phyloP scores from a whole-genome alignment of 2,888 invertebrate species.

The Drosophila prolongata region DNA sequence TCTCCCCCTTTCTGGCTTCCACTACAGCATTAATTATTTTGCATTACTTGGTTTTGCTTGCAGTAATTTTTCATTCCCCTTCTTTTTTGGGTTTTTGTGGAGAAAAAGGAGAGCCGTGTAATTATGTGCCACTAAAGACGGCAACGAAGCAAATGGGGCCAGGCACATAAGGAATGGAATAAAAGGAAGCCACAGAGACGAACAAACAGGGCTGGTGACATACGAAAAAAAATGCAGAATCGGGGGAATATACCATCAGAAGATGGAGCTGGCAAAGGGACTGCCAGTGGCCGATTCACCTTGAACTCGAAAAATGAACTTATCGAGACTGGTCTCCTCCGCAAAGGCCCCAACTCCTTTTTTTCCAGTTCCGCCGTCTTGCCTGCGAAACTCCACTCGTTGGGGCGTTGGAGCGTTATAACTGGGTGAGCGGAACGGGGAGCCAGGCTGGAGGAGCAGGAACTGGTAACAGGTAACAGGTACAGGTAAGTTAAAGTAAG shows the following conservation, averaged over 20 bases:
- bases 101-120: constrained; percentile 51
- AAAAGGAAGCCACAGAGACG: constrained; percentile 28
- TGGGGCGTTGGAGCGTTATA: constrained; percentile 54
- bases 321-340: constrained; percentile 41
- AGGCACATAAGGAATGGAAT: constrained; percentile 38
- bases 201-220: constrained; percentile 53
- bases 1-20: constrained; percentile 1
- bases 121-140: constrained; percentile 70
- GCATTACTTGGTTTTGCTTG: constrained; percentile 29
- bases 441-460: constrained; percentile 15
- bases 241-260: constrained; percentile 6
- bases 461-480: constrained; percentile 34
- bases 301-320: constrained; percentile 78
- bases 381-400: constrained; percentile 29
- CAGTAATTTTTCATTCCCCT: constrained; percentile 8
- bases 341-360: constrained; percentile 12
- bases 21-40: constrained; percentile 41
- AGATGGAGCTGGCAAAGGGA: constrained; percentile 19
- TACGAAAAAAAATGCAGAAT: constrained; percentile 26
- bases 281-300: constrained; percentile 64
- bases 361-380: constrained; percentile 37
- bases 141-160: constrained; percentile 69
- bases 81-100: neutral
- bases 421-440: constrained; percentile 40
- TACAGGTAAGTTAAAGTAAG: constrained; percentile 8